Conservation (phyloP, 2,888 invertebrate genomes). For the Frankliniella fusca region DNA sequence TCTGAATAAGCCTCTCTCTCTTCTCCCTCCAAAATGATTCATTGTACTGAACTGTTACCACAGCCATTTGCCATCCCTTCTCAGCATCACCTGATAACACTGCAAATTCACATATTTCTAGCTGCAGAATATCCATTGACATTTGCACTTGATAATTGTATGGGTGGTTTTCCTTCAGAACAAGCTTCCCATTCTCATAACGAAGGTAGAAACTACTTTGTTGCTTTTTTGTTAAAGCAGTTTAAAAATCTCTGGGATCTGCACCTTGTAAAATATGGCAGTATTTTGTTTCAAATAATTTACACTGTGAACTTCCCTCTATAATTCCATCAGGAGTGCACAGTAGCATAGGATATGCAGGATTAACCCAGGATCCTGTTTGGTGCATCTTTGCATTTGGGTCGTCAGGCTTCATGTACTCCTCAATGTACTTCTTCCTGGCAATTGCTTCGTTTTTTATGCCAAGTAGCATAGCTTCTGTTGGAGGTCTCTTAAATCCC, state of each 20-base stretch:
- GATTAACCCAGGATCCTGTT: conserved; percentile 29
- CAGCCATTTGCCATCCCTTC: neutral
- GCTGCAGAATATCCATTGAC: neutral
- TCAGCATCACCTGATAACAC: neutral
- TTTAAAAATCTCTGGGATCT: neutral
- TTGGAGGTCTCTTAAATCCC: neutral
- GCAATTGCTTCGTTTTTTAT: neutral
- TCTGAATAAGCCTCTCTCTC: neutral
- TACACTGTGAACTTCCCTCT: neutral
- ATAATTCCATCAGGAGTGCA: conserved; percentile 28
- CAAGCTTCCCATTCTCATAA: no score
- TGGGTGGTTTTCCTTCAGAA: neutral
- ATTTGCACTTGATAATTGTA: conserved; percentile 15
- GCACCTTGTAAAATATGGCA: neutral
- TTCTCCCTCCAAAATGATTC: neutral
- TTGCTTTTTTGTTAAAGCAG: neutral
- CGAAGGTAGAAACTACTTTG: no score
- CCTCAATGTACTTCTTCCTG: neutral
- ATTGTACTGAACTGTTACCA: neutral
- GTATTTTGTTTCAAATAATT: conserved; percentile 23
- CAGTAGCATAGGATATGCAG: neutral
- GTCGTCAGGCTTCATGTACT: neutral
- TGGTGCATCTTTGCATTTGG: neutral
- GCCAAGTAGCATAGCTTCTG: neutral
- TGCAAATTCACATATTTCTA: neutral